Evolutionary conservation across 2,888 invertebrate species (phyloP), one percentile per base, ranked within the genome.

Genomic region (Nymphalis urticae): DNA sequence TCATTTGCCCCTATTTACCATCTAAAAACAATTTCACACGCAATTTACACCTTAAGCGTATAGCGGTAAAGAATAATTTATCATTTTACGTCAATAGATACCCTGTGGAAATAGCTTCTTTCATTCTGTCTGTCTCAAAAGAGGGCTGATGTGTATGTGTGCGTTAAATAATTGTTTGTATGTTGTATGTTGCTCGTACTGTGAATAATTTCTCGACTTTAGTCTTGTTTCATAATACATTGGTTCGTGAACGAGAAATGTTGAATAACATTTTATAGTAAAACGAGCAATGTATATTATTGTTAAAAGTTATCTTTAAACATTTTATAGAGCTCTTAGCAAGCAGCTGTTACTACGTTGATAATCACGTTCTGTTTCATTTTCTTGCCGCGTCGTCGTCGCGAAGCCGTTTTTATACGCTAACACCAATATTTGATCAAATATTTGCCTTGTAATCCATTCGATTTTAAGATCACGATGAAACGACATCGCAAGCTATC

Each of bases 311-410:
- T 61, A 24, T 48, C 67, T 54, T 66, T 48, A 64, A 53, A 64
- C n/a, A 48, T 64, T 60, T 66, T 56, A 16, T 69, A 50, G 64
- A n/a, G 68, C 59, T 54, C 64, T 64, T 27, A 69, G 74, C 78
- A 77, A 82, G 85, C 88, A 88, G 86, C 87, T 89, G 88, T 85
- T 77, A 76, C 76, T 75, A 81, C 81, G 85, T 86, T 86, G 84
- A 86, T 87, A 87, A 86, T 85, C 85, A 83, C 85, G 86, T 80
- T 80, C 78, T 80, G 80, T 86, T 86, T 85, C 85, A 83, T 85
- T 86, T 87, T 83, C 83, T 85, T 84, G 84, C 83, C 86, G 78
- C 78, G 77, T 79, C 74, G 42, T 42, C 42, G 42, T 42, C 42
- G 75, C 70, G 73, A 70, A 74, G 74, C 70, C 74, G 76, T 79